Evolutionary conservation across 2,113 vertebrate species (phyloP).

Genomic region (Bungarus multicinctus): DNA sequence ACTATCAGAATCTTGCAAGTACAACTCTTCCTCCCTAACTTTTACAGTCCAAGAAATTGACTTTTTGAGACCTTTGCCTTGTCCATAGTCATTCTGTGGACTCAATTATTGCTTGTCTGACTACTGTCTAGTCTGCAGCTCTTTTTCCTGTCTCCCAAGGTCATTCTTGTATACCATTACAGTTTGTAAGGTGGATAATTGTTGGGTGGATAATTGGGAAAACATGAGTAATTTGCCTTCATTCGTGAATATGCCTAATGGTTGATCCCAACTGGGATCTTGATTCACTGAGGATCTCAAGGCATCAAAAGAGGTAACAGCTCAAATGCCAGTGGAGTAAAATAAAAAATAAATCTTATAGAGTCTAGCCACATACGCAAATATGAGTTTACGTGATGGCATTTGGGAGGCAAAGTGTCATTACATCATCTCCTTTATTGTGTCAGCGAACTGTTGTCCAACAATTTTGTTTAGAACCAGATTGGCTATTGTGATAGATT

Average conservation of each 20-base stretch:
- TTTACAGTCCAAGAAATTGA: neutral
- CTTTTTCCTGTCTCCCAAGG: neutral
- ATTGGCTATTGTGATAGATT: neutral
- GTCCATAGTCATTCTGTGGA: neutral
- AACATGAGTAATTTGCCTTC: neutral
- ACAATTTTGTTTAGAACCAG: neutral
- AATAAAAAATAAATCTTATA: neutral
- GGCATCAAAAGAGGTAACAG: neutral
- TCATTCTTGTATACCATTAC: neutral
- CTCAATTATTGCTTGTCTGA: neutral
- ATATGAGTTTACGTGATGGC: neutral
- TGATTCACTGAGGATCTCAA: neutral
- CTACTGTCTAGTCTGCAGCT: neutral
- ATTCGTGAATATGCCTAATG: too few relatives aligned
- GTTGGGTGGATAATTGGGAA: neutral
- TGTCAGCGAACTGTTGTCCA: neutral
- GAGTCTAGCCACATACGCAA: neutral
- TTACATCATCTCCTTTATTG: neutral
- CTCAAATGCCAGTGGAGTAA: neutral
- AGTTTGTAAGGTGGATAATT: neutral
- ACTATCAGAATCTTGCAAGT: neutral
- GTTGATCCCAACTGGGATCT: neutral
- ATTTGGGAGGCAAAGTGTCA: neutral
- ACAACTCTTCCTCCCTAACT: neutral
- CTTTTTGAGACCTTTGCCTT: neutral